Conservation (phyloP, 2,797 vertebrate species). For the Sparus aurata region DNA sequence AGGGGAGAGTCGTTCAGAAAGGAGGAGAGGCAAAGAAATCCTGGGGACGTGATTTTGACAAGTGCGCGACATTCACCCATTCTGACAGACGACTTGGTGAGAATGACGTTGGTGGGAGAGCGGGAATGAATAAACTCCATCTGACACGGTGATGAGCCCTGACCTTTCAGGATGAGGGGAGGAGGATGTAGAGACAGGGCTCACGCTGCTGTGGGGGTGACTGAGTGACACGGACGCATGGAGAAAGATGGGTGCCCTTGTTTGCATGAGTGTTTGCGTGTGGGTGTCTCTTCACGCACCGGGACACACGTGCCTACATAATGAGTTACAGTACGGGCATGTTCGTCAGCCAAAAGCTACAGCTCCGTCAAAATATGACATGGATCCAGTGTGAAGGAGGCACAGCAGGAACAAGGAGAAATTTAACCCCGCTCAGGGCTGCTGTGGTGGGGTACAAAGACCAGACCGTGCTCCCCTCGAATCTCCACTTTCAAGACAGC, state of each 20-base stretch:
- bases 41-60: slow-evolving; percentile 50
- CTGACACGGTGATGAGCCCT: slow-evolving; percentile 75
- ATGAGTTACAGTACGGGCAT: slow-evolving; percentile 7
- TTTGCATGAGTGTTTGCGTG: slow-evolving; percentile 19
- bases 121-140: slow-evolving; percentile 73
- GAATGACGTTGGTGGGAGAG: slow-evolving; percentile 60
- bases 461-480: not conserved
- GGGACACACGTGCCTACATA: slow-evolving; percentile 13
- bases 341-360: slow-evolving; percentile 37
- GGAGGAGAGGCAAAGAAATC: slow-evolving; percentile 36
- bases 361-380: slow-evolving; percentile 32
- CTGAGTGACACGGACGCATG: slow-evolving; percentile 55
- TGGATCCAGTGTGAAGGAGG: slow-evolving; percentile 6
- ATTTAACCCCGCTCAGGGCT: slow-evolving; percentile 24
- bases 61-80: slow-evolving; percentile 54
- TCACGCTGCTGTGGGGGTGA: slow-evolving; percentile 46
- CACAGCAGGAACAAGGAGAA: not conserved
- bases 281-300: slow-evolving; percentile 7
- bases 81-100: slow-evolving; percentile 66
- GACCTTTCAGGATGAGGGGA: slow-evolving; percentile 77
- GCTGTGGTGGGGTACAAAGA: slow-evolving; percentile 8
- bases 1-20: slow-evolving; percentile 11
- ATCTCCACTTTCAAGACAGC: not conserved
- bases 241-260: slow-evolving; percentile 30
- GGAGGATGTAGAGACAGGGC: slow-evolving; percentile 55